Evolutionary conservation across 2,797 vertebrate genomes (phyloP), one percentile per base, ranked within the genome.

Genomic region (Syngnathus acus): DNA sequence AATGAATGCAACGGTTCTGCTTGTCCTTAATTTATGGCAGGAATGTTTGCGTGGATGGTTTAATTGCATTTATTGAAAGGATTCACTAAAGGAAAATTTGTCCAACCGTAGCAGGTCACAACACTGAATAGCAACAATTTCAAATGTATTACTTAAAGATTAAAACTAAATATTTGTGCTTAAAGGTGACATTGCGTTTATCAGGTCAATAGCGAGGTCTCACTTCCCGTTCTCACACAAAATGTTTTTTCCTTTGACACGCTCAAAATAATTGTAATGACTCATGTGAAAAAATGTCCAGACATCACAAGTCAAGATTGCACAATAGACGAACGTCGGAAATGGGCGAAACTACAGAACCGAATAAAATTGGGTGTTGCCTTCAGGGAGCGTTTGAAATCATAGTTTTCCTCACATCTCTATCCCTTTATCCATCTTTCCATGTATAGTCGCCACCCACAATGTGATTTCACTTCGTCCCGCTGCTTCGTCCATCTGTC

Each of bases 401-500:
- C 23, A 32, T 7, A 16, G 2, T 13, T 57, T 55, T 23, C 51
- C n/a, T 54, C 51, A 10, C 10, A 13, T 53, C 21, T 60, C 53
- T 72, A 19, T 65, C 64, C 65, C 40, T 66, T 48, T 65, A 62
- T 64, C 62, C 19, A 8, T 32, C 32, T 32, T 32, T 32, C 32
- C 32, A 32, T 32, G 32, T 32, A 32, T 32, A 32, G 32, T 32
- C 26, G 37, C 40, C 14, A 38, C 6, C 11, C 23, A 17, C 39
- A 65, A 55, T 55, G 39, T 76, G 57, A 75, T 79, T 75, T 69
- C 62, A 69, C 32, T 66, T 69, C 76, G 68, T 84, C 82, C 80
- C 73, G 82, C 79, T 78, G 86, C 78, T 86, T 64, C 0, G 76
- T 83, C 84, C 84, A 84, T 85, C 81, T 88, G 81, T 86, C 86